Base-by-base conservation (phyloP, 1,140 invertebrate species). In the Steinernema khuongi region DNA sequence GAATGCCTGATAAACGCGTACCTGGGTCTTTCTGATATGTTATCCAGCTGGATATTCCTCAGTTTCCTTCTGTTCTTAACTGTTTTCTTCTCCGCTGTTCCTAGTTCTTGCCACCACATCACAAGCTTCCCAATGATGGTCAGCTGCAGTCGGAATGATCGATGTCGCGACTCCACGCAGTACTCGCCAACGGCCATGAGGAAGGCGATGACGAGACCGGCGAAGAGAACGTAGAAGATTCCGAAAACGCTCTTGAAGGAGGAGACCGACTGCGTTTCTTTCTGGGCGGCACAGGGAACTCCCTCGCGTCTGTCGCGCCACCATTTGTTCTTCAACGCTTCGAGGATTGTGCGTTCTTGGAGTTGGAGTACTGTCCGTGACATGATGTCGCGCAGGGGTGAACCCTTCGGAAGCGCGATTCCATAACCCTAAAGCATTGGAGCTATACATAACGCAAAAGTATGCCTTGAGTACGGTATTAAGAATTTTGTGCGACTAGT, bases 311-410 rank as follows among this genome's bases (percentile, higher is more conserved):
- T 30, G 29, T 77, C 76, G 22, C 71, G 90, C 93, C 93, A 94
- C 93, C 93, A 95, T 86, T 92, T 93, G 18, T 89, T 90, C 83
- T 93, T 92, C 50, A 94, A 85, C 31, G 89, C 87, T n/a, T 90
- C 88, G 0, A 95, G 85, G 31, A 89, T 85, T 0, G 92, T 92
- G 31, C 89, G 89, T 86, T 94, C 92, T 86, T 94, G 92, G 1
- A 95, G 84, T 78, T 90, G 89, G 26, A 94, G 85, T 31, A 94
- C 89, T 1, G 91, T 92, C 67, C 89, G 88, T 75, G 91, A 92
- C 1, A 95, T 85, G 0, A 88, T 87, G 75, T 90, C 89, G 74
- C 92, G 88, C 80, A 92, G 91, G 0, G 89, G 89, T 33, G 91
- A 92, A 83, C 91, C 92, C 93, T 79, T 84, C 1, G 83, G 83